Evolutionary conservation across 2,888 invertebrate genomes (phyloP).

Genomic region (Polia nebulosa): DNA sequence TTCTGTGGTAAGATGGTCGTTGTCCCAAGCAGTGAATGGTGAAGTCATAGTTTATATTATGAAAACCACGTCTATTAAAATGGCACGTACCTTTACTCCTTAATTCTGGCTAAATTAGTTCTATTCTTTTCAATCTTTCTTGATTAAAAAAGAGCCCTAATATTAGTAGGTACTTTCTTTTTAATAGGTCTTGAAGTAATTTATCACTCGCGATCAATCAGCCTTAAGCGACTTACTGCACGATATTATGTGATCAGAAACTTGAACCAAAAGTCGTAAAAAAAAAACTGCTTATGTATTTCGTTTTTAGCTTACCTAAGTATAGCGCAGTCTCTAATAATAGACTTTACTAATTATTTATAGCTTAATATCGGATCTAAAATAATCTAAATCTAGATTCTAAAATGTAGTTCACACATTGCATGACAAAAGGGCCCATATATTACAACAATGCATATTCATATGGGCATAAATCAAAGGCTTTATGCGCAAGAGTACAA

Average conservation of each 20-base stretch:
- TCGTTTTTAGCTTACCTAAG: too few relatives aligned
- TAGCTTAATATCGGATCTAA: conserved; percentile 26
- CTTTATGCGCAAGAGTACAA: conserved; percentile 58
- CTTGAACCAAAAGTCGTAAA: conserved; percentile 16
- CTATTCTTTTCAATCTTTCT: too few relatives aligned
- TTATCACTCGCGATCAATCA: not conserved
- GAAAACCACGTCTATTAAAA: too few relatives aligned
- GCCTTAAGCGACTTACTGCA: not conserved
- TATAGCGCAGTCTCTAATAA: too few relatives aligned
- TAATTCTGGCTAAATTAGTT: too few relatives aligned
- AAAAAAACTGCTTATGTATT: too few relatives aligned
- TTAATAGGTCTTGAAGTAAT: too few relatives aligned
- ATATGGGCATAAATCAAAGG: conserved; percentile 65
- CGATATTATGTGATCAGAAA: conserved; percentile 17
- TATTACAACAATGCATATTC: conserved; percentile 63
- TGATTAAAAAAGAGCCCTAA: too few relatives aligned
- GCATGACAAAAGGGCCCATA: conserved; percentile 52
- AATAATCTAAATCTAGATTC: conserved; percentile 25
- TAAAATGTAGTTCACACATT: conserved; percentile 43
- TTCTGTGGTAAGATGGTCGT: not conserved
- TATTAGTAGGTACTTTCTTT: too few relatives aligned
- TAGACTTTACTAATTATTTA: conserved; percentile 5
- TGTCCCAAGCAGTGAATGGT: not conserved
- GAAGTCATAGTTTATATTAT: not conserved
- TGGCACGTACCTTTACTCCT: too few relatives aligned